Conservation (phyloP, 1,140 invertebrate genomes). For the Drosophila melanica region DNA sequence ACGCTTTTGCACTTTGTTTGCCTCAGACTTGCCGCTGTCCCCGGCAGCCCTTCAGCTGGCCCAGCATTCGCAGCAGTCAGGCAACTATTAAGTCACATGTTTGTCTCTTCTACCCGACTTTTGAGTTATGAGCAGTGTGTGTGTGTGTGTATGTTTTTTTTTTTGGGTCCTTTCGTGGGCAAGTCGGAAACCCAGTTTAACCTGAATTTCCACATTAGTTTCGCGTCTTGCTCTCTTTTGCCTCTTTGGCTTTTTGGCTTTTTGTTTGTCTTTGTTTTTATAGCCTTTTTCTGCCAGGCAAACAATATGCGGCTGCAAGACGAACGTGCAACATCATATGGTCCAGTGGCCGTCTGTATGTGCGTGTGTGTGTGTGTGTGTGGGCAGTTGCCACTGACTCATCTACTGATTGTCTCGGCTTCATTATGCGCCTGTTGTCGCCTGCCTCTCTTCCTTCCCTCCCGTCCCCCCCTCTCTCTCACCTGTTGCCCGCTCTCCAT, state of each 20-base stretch:
- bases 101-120: slow-evolving; percentile 54
- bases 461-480: slow-evolving; percentile 6
- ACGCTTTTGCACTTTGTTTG: slow-evolving; percentile 20
- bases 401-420: slow-evolving; percentile 33
- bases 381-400: slow-evolving; percentile 44
- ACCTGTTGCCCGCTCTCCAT: slow-evolving; percentile 17
- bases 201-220: slow-evolving; percentile 78
- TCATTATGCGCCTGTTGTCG: slow-evolving; percentile 55
- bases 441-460: slow-evolving; percentile 5
- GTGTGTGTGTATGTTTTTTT: slow-evolving; percentile 4
- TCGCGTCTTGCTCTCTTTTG: slow-evolving; percentile 37
- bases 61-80: slow-evolving; percentile 20
- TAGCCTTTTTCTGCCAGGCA: slow-evolving; percentile 73
- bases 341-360: slow-evolving; percentile 9
- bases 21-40: slow-evolving; percentile 6
- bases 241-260: slow-evolving; percentile 32
- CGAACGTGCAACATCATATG: slow-evolving; percentile 61
- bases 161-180: slow-evolving; percentile 46
- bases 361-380: slow-evolving; percentile 5
- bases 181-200: slow-evolving; percentile 67
- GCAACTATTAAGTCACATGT: slow-evolving; percentile 64
- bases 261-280: slow-evolving; percentile 80
- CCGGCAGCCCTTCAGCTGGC: not conserved
- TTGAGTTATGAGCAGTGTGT: slow-evolving; percentile 65
- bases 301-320: slow-evolving; percentile 49